A percentile compares a stretch with the other conserved stretches of the same genome.
These are phyloP conservation scores for Dastarcus helophoroides DNA, from an alignment of 2,888 invertebrate species.

Conservation along the genomic window DNA sequence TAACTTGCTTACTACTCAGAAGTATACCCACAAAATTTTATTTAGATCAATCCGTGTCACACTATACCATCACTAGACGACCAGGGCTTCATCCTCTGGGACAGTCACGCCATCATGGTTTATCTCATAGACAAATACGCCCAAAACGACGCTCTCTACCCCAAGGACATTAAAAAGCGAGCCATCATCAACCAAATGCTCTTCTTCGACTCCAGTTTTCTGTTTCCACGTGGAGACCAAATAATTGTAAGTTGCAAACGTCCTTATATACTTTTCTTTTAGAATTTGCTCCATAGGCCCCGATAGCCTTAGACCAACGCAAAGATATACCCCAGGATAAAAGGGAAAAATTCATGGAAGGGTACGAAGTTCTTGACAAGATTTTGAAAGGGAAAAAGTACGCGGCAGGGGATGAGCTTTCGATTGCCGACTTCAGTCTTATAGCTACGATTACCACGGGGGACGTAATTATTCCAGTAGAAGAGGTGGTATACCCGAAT, in stretches of 20 bases:
- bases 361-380: slow-evolving; percentile 5
- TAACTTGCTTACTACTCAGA: too few relatives aligned
- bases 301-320: not conserved
- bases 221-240: slow-evolving; percentile 27
- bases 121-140: slow-evolving; percentile 44
- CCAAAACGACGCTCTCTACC: slow-evolving; percentile 41
- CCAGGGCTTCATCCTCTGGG: slow-evolving; percentile 38
- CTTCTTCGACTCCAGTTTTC: slow-evolving; percentile 40
- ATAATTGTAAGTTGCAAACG: slow-evolving; percentile 8
- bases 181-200: slow-evolving; percentile 42
- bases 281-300: too few relatives aligned
- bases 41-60: slow-evolving; percentile 9
- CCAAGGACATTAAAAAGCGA: slow-evolving; percentile 39
- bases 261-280: too few relatives aligned
- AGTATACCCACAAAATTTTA: too few relatives aligned
- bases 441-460: slow-evolving; percentile 10
- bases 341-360: slow-evolving; percentile 5
- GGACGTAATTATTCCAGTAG: slow-evolving; percentile 9
- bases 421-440: slow-evolving; percentile 14
- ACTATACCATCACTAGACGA: slow-evolving; percentile 21
- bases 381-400: slow-evolving; percentile 4
- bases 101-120: slow-evolving; percentile 40
- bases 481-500: slow-evolving; percentile 5
- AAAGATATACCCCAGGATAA: not conserved
- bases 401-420: slow-evolving; percentile 12